Evolutionary conservation across 2,888 invertebrate genomes (phyloP).

Genomic region (Cantharis flavilabris): DNA sequence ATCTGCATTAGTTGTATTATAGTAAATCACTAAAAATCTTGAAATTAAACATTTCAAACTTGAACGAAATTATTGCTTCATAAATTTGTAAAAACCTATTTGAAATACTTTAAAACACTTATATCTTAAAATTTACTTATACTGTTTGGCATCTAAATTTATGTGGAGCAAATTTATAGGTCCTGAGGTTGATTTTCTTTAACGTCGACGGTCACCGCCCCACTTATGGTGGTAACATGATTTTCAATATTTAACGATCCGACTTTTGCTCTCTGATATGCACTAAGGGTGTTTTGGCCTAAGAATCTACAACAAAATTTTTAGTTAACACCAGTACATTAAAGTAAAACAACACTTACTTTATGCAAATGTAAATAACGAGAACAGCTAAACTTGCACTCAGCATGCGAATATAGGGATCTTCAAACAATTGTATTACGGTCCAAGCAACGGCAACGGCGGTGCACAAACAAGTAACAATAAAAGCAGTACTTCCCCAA

Average conservation of each 20-base stretch:
- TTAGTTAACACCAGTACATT: background rate
- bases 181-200: background rate
- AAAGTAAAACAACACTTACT: slow-evolving; percentile 58
- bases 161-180: background rate
- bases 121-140: background rate
- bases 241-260: slow-evolving; percentile 77
- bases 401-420: slow-evolving; percentile 77
- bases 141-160: background rate
- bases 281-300: slow-evolving; percentile 84
- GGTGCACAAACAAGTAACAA: slow-evolving; percentile 78
- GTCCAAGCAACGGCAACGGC: slow-evolving; percentile 81
- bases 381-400: slow-evolving; percentile 82
- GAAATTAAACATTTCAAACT: background rate
- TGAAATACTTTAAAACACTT: background rate
- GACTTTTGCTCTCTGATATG: slow-evolving; percentile 90
- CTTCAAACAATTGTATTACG: slow-evolving; percentile 75
- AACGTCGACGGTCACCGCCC: slow-evolving; percentile 54
- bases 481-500: slow-evolving; percentile 81
- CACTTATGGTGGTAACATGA: slow-evolving; percentile 61
- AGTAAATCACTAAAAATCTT: background rate
- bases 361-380: slow-evolving; percentile 82
- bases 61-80: background rate
- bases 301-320: slow-evolving; percentile 67
- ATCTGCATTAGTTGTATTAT: background rate
- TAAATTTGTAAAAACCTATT: background rate